Conservation (phyloP, 2,888 invertebrate genomes). For the Aphidoletes aphidimyza region DNA sequence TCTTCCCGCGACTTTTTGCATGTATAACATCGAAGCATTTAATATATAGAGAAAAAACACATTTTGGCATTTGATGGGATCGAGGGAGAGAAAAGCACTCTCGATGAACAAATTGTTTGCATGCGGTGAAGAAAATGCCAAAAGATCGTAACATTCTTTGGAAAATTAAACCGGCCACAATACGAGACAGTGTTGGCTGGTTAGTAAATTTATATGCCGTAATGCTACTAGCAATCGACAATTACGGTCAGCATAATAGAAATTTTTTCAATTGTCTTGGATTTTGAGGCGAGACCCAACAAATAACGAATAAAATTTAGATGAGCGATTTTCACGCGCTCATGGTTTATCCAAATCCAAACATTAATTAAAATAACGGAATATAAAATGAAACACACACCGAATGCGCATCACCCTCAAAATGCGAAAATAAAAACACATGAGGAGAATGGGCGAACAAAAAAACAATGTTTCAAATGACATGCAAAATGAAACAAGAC, state of each 20-base stretch:
- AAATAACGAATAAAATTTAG: conserved; percentile 37
- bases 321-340: conserved; percentile 47
- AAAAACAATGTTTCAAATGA: conserved; percentile 17
- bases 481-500: conserved; percentile 44
- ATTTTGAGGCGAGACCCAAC: background rate
- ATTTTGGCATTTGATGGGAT: background rate
- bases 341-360: conserved; percentile 43
- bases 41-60: background rate
- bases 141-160: background rate
- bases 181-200: background rate
- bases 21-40: conserved; percentile 26
- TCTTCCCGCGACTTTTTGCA: background rate
- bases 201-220: too few relatives aligned
- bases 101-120: background rate
- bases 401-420: background rate
- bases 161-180: background rate
- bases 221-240: too few relatives aligned
- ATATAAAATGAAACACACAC: background rate
- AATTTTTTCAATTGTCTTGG: background rate
- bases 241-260: too few relatives aligned
- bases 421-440: background rate
- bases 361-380: conserved; percentile 50
- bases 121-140: background rate
- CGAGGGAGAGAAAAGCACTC: background rate
- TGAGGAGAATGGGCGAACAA: background rate